Evolutionary conservation across 1,140 invertebrate genomes (phyloP).

Genomic region (Bacillus rossius): DNA sequence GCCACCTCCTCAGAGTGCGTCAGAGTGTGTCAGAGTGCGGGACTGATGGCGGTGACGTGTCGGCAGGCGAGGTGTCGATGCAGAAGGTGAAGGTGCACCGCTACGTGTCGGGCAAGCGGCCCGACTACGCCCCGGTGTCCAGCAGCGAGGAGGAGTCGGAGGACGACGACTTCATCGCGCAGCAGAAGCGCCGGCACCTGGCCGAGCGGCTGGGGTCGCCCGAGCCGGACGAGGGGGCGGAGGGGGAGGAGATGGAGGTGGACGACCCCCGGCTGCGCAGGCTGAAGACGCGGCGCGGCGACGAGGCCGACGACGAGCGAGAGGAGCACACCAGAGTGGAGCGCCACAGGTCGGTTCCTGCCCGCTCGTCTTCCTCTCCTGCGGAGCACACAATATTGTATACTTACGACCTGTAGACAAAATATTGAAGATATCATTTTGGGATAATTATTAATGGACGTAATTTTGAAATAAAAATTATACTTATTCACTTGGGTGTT

Average conservation of each 20-base stretch:
- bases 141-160: constrained; percentile 81
- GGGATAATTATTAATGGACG: too few species aligned
- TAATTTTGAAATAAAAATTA: too few species aligned
- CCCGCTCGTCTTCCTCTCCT: too few species aligned
- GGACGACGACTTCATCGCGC: constrained; percentile 76
- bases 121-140: constrained; percentile 82
- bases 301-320: constrained; percentile 37
- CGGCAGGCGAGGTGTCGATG: constrained; percentile 86
- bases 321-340: constrained; percentile 43
- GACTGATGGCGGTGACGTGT: too few species aligned
- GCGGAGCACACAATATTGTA: too few species aligned
- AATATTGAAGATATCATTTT: too few species aligned
- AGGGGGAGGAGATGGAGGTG: constrained; percentile 44
- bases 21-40: too few species aligned
- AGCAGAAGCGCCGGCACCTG: constrained; percentile 38
- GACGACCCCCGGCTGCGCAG: constrained; percentile 74
- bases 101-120: constrained; percentile 88
- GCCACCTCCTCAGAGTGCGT: too few species aligned
- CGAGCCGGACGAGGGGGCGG: constrained; percentile 32
- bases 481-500: too few species aligned
- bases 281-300: constrained; percentile 36
- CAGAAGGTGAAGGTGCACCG: constrained; percentile 94
- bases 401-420: too few species aligned
- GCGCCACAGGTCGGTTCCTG: constrained; percentile 33
- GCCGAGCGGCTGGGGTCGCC: constrained; percentile 25